These are phyloP conservation scores for Rhynchomys soricoides DNA, from an alignment of 2,113 vertebrate genomes.

Conservation along the genomic window DNA sequence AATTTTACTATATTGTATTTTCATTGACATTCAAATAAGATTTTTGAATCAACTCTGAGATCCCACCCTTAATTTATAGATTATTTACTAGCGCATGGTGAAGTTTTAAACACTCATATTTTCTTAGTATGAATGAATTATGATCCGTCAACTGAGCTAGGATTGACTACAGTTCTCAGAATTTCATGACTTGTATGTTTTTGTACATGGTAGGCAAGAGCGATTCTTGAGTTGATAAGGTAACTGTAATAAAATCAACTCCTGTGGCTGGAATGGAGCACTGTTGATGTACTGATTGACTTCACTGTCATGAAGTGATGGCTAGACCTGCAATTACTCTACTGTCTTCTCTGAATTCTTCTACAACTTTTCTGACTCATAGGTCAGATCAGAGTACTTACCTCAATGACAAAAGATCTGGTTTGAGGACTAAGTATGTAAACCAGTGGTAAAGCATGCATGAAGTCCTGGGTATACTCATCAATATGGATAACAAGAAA, in stretches of 20 bases:
- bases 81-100: not conserved
- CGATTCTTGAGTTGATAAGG: not conserved
- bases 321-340: not conserved
- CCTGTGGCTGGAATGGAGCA: not conserved
- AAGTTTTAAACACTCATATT: not conserved
- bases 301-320: not conserved
- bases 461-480: not conserved
- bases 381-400: not conserved
- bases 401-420: not conserved
- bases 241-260: not conserved
- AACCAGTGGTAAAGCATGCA: not conserved
- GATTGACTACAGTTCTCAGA: not conserved
- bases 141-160: not conserved
- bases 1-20: constrained; percentile 11
- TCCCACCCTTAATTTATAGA: not conserved
- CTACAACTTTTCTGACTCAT: not conserved
- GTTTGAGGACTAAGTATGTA: not conserved
- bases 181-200: not conserved
- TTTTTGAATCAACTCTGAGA: not conserved
- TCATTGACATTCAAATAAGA: not conserved
- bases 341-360: not conserved
- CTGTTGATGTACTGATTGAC: not conserved
- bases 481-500: not conserved
- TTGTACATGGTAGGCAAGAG: not conserved
- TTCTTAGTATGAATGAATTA: not conserved